Evolutionary conservation across 2,113 vertebrate genomes (phyloP).

Genomic region (Nothobranchius kuhntae): DNA sequence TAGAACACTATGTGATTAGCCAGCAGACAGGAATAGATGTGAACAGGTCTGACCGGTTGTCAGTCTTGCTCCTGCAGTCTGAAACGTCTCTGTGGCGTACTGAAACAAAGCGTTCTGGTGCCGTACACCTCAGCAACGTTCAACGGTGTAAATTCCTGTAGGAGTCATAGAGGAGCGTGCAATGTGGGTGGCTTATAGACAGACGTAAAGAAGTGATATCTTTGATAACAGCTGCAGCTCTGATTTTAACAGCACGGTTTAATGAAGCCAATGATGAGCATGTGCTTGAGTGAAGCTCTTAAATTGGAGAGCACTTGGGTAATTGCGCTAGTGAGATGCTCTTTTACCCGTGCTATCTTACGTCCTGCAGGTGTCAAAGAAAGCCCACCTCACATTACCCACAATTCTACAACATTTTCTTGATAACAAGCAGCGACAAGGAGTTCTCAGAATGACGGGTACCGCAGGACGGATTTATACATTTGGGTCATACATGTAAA

Average conservation of each 20-base stretch:
- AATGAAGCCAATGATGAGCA: slow-evolving; percentile 37
- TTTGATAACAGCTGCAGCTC: slow-evolving; percentile 1
- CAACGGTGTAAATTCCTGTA: background rate
- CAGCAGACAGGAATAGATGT: slow-evolving; percentile 42
- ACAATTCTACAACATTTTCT: slow-evolving; percentile 29
- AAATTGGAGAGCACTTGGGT: slow-evolving; percentile 60
- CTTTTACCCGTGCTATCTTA: slow-evolving; percentile 47
- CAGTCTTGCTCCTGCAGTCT: slow-evolving; percentile 11
- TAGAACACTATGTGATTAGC: slow-evolving; percentile 53
- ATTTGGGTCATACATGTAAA: too few relatives aligned
- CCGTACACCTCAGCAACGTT: slow-evolving; percentile 2
- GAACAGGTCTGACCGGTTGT: slow-evolving; percentile 54
- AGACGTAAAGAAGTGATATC: background rate
- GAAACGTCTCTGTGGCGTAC: slow-evolving; percentile 17
- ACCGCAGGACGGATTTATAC: too few relatives aligned
- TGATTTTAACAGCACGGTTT: slow-evolving; percentile 26
- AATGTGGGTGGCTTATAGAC: background rate
- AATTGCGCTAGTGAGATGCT: slow-evolving; percentile 52
- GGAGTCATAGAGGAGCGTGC: slow-evolving; percentile 6
- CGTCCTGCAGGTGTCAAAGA: slow-evolving; percentile 57
- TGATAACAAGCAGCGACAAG: slow-evolving; percentile 18
- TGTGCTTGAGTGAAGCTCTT: slow-evolving; percentile 48
- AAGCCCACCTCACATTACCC: slow-evolving; percentile 39
- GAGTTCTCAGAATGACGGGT: slow-evolving; percentile 5
- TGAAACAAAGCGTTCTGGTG: slow-evolving; percentile 29